Percentiles rank a stretch among this genome's conserved stretches.
Conservation (phyloP, 2,888 invertebrate species). For the Malthinus flaveolus region DNA sequence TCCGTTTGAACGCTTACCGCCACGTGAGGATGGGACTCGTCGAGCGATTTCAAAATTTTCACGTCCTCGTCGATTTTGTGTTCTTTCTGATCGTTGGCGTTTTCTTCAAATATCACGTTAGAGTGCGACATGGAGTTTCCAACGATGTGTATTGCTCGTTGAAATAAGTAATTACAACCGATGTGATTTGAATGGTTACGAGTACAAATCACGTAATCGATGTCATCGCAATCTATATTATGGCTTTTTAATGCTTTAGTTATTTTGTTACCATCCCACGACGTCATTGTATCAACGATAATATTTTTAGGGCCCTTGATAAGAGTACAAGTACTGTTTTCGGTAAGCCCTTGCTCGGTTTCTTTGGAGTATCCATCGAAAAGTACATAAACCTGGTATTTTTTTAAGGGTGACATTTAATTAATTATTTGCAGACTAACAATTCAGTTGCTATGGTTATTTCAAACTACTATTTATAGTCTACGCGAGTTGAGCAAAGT, state of each 20-base stretch:
- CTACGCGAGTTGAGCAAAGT: too few relatives aligned
- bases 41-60: slow-evolving; percentile 81
- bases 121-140: slow-evolving; percentile 73
- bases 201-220: slow-evolving; percentile 79
- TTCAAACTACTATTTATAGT: background rate
- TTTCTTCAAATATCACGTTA: slow-evolving; percentile 71
- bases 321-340: slow-evolving; percentile 82
- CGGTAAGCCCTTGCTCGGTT: slow-evolving; percentile 52
- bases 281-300: slow-evolving; percentile 92
- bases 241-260: slow-evolving; percentile 60
- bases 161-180: slow-evolving; percentile 91
- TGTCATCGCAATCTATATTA: slow-evolving; percentile 61
- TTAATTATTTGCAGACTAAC: too few relatives aligned
- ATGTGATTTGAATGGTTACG: slow-evolving; percentile 95
- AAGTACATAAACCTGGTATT: slow-evolving; percentile 62
- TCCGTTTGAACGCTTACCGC: slow-evolving; percentile 74
- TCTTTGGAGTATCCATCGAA: slow-evolving; percentile 71
- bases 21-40: slow-evolving; percentile 87
- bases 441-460: background rate
- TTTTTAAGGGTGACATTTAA: background rate
- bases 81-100: slow-evolving; percentile 61
- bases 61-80: slow-evolving; percentile 69
- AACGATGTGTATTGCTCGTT: slow-evolving; percentile 79
- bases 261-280: slow-evolving; percentile 83
- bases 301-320: slow-evolving; percentile 75